Evolutionary conservation across 1,140 invertebrate species (phyloP), one percentile per base, ranked within the genome.

Genomic region (Calephelis nemesis): DNA sequence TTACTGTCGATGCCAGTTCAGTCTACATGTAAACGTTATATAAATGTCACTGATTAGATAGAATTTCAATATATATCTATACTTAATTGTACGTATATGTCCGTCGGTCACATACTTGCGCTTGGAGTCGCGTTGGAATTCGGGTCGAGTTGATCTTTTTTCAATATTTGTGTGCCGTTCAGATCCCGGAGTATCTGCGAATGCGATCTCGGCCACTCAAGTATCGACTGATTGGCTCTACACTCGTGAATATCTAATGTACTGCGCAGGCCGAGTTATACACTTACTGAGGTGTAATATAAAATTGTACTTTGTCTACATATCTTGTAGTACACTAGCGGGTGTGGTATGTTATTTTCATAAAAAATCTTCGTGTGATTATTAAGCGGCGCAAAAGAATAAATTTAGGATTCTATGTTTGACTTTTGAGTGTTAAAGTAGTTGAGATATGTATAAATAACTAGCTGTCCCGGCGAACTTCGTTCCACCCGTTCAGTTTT

Each of bases 191-290:
- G 69, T 70, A 74, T 75, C 73, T 50, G 50, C 54, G 54, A 58
- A 58, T 58, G 19, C 54, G 54, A 58, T 58, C 62, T 65, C 54
- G 50, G 65, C 70, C 71, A 74, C 70, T 75, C 78, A 70, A 67
- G 65, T 67, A 71, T 72, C 67, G 73, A 75, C 63, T 73, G 73
- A 77, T 77, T 71, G 77, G 71, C 67, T 49, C 40, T 42, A 47
- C 62, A 66, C 65, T 63, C 40, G 73, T 67, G 66, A 76, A 76
- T 76, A 71, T 74, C 63, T 72, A 63, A 45, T 60, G 49, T 64
- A 48, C 47, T 30, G 10, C 30, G 9, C 30, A 30, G 19, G 19
- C 6, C 52, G 11, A 58, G 52, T 39, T 15, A 58, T 30, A 39
- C 3, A 39, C 52, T 7, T 54, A 30, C 4, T 4, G 50, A 15